These are phyloP conservation scores for Echinometra lucunter DNA, from an alignment of 53 echinoderm and acorn worm genomes.

Conservation along the genomic window DNA sequence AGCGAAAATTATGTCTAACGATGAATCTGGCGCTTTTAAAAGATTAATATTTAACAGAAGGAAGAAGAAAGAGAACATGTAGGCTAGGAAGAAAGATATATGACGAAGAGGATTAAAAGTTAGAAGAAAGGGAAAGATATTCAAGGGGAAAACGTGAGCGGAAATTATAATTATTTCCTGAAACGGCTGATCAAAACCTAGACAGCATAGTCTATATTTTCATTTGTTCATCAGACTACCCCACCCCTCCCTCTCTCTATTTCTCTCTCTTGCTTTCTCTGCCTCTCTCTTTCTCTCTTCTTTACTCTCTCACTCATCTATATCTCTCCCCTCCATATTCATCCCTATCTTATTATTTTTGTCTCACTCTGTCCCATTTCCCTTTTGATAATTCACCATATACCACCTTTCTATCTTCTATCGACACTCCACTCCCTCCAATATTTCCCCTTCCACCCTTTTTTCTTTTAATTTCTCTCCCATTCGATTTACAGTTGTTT, in stretches of 20 bases:
- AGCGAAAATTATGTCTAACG: no score
- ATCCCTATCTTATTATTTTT: not conserved
- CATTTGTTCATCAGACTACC: not conserved
- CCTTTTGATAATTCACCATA: not conserved
- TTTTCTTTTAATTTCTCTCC: not conserved
- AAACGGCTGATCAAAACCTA: conserved; percentile 36
- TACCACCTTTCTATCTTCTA: not conserved
- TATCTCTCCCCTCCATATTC: no score
- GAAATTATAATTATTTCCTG: conserved; percentile 42
- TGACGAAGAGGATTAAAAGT: not conserved
- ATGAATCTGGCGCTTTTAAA: no score
- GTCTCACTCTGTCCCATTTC: not conserved
- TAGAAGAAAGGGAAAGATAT: not conserved
- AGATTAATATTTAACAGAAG: no score
- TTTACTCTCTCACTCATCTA: not conserved
- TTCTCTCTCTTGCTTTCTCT: not conserved
- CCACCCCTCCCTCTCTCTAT: not conserved
- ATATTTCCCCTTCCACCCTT: not conserved
- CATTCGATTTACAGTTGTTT: not conserved
- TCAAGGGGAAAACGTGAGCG: conserved; percentile 29
- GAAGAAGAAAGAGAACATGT: not conserved
- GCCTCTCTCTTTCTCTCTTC: not conserved
- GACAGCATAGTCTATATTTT: not conserved
- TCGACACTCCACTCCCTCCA: not conserved
- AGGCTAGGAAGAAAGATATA: not conserved